phyloP scores from a whole-genome alignment of 2,888 invertebrate species.

The Balanococcus diminutus region DNA sequence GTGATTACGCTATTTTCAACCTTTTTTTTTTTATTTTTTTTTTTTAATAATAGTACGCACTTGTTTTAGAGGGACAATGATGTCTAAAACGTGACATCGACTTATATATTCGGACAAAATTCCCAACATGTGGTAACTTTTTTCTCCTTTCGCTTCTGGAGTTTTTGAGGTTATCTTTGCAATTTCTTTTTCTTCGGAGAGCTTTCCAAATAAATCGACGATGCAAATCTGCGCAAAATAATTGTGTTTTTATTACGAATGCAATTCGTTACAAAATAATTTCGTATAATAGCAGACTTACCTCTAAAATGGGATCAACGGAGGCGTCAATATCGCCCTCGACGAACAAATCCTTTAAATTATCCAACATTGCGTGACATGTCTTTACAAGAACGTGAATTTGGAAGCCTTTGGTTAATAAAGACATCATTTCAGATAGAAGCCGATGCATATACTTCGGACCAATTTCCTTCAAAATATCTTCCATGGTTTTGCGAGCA shows the following conservation, averaged over 20 bases:
- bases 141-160: conserved; percentile 81
- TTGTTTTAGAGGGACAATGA: conserved; percentile 82
- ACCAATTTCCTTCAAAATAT: conserved; percentile 85
- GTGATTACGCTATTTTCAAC: background rate
- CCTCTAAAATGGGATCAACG: conserved; percentile 77
- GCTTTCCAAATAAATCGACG: conserved; percentile 85
- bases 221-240: conserved; percentile 69
- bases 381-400: conserved; percentile 91
- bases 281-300: too few species aligned
- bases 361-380: conserved; percentile 79
- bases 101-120: conserved; percentile 81
- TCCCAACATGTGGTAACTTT: conserved; percentile 84
- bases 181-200: conserved; percentile 91
- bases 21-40: background rate
- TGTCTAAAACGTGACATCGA: conserved; percentile 74
- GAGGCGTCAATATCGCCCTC: conserved; percentile 80
- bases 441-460: conserved; percentile 78
- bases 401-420: conserved; percentile 88
- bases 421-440: conserved; percentile 77
- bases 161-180: conserved; percentile 80
- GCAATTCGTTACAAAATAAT: too few species aligned
- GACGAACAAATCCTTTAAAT: conserved; percentile 73
- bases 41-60: conserved; percentile 61
- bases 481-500: conserved; percentile 89
- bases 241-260: background rate